Evolutionary conservation across 2,113 vertebrate species (phyloP).

Genomic region (Lethenteron camtschaticum): DNA sequence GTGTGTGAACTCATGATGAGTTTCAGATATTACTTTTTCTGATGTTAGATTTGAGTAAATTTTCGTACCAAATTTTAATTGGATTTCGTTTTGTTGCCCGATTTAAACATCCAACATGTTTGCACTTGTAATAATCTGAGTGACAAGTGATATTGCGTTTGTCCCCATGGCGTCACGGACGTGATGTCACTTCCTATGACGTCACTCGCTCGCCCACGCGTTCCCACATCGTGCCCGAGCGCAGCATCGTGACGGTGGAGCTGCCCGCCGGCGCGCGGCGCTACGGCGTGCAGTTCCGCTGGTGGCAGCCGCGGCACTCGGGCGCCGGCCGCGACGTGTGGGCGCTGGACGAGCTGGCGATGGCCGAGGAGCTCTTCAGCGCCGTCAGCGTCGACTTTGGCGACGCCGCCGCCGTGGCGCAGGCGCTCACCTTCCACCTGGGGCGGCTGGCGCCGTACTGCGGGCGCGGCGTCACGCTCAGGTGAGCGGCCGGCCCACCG

Average conservation of each 20-base stretch:
- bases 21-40: neutral
- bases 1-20: neutral
- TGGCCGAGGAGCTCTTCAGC: constrained; percentile 89
- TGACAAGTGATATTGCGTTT: too few species aligned
- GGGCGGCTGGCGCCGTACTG: constrained; percentile 90
- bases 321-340: constrained; percentile 78
- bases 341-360: constrained; percentile 90
- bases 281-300: constrained; percentile 83
- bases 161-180: constrained; percentile 1
- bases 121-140: too few species aligned
- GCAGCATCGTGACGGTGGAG: constrained; percentile 81
- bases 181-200: constrained; percentile 5
- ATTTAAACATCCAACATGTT: too few species aligned
- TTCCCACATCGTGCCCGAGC: too few species aligned
- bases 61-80: too few species aligned
- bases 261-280: constrained; percentile 61
- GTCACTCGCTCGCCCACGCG: neutral
- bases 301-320: constrained; percentile 96
- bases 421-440: constrained; percentile 84
- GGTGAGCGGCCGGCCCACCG: constrained; percentile 23
- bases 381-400: constrained; percentile 90
- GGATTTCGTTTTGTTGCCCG: too few species aligned
- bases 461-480: constrained; percentile 84
- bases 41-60: too few species aligned
- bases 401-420: constrained; percentile 79